These are phyloP conservation scores for Papilio xuthus DNA, from an alignment of 1,140 invertebrate species.

Conservation along the genomic window DNA sequence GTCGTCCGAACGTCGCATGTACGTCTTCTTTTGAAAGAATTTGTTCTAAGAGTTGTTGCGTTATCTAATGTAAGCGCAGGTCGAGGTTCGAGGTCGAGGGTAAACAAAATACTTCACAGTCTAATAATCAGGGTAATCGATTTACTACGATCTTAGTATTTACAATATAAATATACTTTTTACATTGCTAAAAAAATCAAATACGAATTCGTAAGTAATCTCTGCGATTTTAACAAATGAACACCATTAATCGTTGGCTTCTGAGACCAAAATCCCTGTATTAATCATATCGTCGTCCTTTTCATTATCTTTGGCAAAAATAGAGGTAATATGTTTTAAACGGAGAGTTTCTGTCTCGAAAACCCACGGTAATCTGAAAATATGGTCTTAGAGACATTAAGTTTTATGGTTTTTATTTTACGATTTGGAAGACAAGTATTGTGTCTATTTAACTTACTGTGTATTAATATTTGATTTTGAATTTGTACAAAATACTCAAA, in stretches of 20 bases:
- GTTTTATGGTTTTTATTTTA: not conserved
- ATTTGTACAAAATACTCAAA: not conserved
- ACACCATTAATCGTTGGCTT: no score
- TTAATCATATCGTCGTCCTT: no score
- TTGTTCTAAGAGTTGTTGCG: not conserved
- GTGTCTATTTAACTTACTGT: not conserved
- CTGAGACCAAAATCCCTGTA: no score
- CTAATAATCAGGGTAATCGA: not conserved
- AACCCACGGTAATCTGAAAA: not conserved
- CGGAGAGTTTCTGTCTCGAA: no score
- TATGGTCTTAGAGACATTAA: not conserved
- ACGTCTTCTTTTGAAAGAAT: not conserved
- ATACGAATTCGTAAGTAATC: not conserved
- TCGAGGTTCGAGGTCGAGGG: conserved; percentile 5
- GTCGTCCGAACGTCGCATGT: not conserved
- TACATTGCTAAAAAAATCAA: not conserved
- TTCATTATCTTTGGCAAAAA: no score
- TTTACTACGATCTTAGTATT: not conserved
- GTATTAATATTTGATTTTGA: not conserved
- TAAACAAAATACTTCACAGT: not conserved
- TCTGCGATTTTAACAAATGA: not conserved
- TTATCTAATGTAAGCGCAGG: not conserved
- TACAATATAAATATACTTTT: not conserved
- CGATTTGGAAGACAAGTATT: not conserved
- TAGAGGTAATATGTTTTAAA: no score